Evolutionary conservation across 2,113 vertebrate species (phyloP).

Genomic region (Manacus vitellinus): DNA sequence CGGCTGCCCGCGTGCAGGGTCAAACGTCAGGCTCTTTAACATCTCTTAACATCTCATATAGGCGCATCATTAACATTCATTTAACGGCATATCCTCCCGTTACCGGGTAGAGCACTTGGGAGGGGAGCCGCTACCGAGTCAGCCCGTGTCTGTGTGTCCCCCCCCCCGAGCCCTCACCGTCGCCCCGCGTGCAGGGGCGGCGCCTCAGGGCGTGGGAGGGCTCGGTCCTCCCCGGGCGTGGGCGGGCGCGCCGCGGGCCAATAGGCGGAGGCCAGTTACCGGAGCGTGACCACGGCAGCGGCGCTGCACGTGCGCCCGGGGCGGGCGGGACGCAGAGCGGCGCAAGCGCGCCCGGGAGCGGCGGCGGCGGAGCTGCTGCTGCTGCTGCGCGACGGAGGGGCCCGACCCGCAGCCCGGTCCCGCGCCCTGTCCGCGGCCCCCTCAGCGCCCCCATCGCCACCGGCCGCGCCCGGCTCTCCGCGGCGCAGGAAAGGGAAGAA

Average conservation of each 20-base stretch:
- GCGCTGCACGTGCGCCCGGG: conserved; percentile 80
- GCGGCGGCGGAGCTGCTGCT: too few species aligned
- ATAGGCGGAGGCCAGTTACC: background rate
- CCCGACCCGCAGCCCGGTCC: background rate
- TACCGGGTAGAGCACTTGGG: background rate
- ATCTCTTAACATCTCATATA: background rate
- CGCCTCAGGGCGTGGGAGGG: background rate
- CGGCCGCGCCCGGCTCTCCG: background rate
- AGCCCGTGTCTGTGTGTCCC: too few species aligned
- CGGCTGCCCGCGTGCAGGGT: background rate
- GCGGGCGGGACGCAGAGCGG: background rate
- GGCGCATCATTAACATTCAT: background rate
- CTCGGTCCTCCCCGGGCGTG: background rate
- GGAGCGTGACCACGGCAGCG: conserved; percentile 51
- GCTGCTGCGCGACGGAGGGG: too few species aligned
- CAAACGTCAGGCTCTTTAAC: background rate
- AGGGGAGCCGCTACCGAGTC: too few species aligned
- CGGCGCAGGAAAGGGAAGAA: too few species aligned
- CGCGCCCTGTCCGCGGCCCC: background rate
- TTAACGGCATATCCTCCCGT: too few species aligned
- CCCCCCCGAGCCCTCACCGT: too few species aligned
- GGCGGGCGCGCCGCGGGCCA: background rate
- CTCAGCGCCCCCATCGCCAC: background rate
- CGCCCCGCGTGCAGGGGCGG: background rate
- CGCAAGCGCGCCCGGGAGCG: too few species aligned